Evolutionary conservation across 2,888 invertebrate genomes (phyloP), one percentile per base, ranked within the genome.

Genomic region (Ectemnius continuus): DNA sequence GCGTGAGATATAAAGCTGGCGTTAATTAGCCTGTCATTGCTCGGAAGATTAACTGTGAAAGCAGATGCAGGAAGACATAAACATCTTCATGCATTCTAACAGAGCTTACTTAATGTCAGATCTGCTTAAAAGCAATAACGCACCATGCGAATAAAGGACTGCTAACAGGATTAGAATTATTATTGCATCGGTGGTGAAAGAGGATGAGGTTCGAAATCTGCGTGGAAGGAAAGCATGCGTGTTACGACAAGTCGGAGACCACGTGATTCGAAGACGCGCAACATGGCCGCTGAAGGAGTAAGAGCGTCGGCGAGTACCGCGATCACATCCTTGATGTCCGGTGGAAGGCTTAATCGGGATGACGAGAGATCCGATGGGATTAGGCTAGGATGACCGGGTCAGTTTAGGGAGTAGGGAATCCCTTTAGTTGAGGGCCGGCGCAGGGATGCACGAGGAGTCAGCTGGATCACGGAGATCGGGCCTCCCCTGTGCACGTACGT

Each of bases 261-360:
- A 82, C 79, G 79, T 84, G 85, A 85, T 61, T 59, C 28, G 64
- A 16, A 26, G 57, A 71, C 57, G 58, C 61, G 60, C 77, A 84
- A 83, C 75, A 85, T 85, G 85, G 85, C 83, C 73, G 76, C 72
- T 66, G 26, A 65, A 63, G 67, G 66, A 73, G 77, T 70, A 76
- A 76, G 58, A 62, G 52, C 75, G 67, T 81, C 74, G 73, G 75
- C 52, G 57, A 61, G 63, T 73, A 74, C 13, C 76, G 74, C 70
- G 76, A 67, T 47, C 26, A 14, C n/a, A 70, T 36, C 60, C 16
- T 47, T 63, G 48, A 62, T 48, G 26, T 14, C 48, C 26, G 26
- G 28, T 60, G 26, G 13, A 62, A 2, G 20, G 6, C 1, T 8
- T 36, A 36, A 36, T 36, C 36, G 36, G 11, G 6, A 36, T 11